phyloP scores from a whole-genome alignment of 2,888 invertebrate genomes.

The Hyposoter didymator region DNA sequence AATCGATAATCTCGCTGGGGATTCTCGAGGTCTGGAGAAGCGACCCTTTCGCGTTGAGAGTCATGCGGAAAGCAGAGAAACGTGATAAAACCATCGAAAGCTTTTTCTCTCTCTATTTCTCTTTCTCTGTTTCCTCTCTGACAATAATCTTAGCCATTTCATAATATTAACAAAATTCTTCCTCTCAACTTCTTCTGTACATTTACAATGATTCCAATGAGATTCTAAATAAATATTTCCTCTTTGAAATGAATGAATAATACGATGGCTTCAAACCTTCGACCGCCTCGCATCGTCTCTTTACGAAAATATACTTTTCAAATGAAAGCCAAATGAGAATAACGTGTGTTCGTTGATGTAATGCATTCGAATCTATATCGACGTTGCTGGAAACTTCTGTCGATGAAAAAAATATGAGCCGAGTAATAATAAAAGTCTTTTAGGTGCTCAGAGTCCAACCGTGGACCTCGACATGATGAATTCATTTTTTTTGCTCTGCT shows the following conservation, averaged over 20 bases:
- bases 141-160: neutral
- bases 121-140: neutral
- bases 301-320: neutral
- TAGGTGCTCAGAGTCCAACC: neutral
- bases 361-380: neutral
- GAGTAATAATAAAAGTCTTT: neutral
- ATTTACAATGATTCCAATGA: slow-evolving; percentile 29
- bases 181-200: neutral
- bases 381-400: neutral
- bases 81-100: slow-evolving; percentile 58
- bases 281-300: neutral
- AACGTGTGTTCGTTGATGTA: neutral
- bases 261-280: neutral
- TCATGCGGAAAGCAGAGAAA: slow-evolving; percentile 47
- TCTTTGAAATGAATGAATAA: slow-evolving; percentile 5
- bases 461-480: neutral
- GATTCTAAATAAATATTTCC: slow-evolving; percentile 35
- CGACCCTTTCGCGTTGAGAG: slow-evolving; percentile 63
- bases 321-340: neutral
- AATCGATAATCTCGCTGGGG: slow-evolving; percentile 69
- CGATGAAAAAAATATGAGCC: neutral
- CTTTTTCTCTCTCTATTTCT: slow-evolving; percentile 17
- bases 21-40: slow-evolving; percentile 59
- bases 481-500: neutral
- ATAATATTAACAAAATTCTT: slow-evolving; percentile 16